Evolutionary conservation across 2,888 invertebrate genomes (phyloP).

Genomic region (Plebejus anna): DNA sequence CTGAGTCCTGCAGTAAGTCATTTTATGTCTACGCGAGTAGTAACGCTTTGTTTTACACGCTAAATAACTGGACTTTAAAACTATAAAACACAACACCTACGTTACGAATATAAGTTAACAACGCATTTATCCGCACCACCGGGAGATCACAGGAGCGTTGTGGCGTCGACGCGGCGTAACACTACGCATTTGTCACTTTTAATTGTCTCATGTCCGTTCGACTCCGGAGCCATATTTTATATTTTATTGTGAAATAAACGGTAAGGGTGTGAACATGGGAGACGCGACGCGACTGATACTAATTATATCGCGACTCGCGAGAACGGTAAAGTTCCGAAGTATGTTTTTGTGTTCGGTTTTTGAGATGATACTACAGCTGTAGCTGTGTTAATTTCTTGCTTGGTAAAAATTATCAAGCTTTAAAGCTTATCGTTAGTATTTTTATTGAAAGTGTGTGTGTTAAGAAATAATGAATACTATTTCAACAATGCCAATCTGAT

Average conservation of each 20-base stretch:
- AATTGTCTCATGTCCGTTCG: slow-evolving; percentile 75
- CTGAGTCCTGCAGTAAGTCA: too few relatives aligned
- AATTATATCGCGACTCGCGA: neutral
- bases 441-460: too few relatives aligned
- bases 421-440: too few relatives aligned
- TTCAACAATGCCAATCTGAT: too few relatives aligned
- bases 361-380: too few relatives aligned
- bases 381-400: too few relatives aligned
- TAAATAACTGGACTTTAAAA: neutral
- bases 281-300: slow-evolving; percentile 29
- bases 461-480: too few relatives aligned
- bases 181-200: slow-evolving; percentile 78
- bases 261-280: slow-evolving; percentile 39
- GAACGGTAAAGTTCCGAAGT: neutral
- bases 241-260: slow-evolving; percentile 73
- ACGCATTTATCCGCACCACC: slow-evolving; percentile 1
- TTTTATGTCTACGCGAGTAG: too few relatives aligned
- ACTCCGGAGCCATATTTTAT: slow-evolving; percentile 66
- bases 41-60: too few relatives aligned
- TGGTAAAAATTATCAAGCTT: too few relatives aligned
- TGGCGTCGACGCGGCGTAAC: slow-evolving; percentile 51
- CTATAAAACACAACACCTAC: neutral
- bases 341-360: neutral
- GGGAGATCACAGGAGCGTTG: slow-evolving; percentile 51
- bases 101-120: slow-evolving; percentile 5